Conservation (phyloP, 1,140 invertebrate genomes). For the Plutomurus gul region DNA sequence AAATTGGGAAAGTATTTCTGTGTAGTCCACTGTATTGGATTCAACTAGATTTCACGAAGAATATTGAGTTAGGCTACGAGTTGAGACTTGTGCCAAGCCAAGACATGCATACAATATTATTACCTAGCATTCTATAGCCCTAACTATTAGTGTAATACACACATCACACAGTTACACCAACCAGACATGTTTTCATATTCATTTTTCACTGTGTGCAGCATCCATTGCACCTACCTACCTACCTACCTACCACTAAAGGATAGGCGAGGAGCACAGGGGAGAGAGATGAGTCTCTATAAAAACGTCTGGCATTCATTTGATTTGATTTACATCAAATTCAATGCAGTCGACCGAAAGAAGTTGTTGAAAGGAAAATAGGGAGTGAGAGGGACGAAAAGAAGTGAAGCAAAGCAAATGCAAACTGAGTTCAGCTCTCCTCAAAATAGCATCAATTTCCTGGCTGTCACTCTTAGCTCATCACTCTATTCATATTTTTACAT, state of each 20-base stretch:
- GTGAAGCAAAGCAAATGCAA: conserved; percentile 15
- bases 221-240: too few relatives aligned
- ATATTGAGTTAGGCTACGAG: too few relatives aligned
- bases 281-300: neutral
- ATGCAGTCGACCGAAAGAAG: conserved; percentile 16
- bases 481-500: conserved; percentile 16
- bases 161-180: too few relatives aligned
- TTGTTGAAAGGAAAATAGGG: conserved; percentile 17
- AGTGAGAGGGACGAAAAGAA: neutral
- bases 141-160: too few relatives aligned
- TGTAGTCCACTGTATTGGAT: neutral
- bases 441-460: conserved; percentile 29
- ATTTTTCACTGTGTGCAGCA: neutral
- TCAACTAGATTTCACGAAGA: neutral
- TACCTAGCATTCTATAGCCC: neutral
- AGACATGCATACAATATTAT: neutral
- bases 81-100: too few relatives aligned
- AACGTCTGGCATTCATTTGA: conserved; percentile 8
- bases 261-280: too few relatives aligned
- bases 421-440: conserved; percentile 28
- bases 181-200: neutral
- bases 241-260: too few relatives aligned
- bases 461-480: conserved; percentile 13
- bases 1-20: neutral
- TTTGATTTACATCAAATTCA: conserved; percentile 17